Conservation (phyloP, 2,113 vertebrate species). For the Ancistrus triradiatus region DNA sequence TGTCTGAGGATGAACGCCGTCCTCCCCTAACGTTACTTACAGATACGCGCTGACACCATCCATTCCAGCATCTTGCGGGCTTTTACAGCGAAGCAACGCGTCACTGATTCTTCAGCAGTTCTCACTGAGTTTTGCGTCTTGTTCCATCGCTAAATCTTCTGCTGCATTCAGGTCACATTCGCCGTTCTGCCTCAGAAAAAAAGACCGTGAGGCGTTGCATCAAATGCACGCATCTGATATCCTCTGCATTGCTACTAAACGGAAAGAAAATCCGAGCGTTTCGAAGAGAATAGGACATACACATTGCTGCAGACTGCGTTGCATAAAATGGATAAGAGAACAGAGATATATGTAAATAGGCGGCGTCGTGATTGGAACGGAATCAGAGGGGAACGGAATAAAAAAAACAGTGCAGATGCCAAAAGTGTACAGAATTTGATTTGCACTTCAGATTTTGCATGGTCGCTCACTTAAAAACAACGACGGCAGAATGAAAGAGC, state of each 20-base stretch:
- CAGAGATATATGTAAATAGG: neutral
- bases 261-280: slow-evolving; percentile 1
- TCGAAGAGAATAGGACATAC: neutral
- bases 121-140: slow-evolving; percentile 69
- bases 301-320: neutral
- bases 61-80: slow-evolving; percentile 44
- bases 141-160: slow-evolving; percentile 64
- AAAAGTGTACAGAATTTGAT: neutral
- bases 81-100: slow-evolving; percentile 54
- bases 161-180: slow-evolving; percentile 72
- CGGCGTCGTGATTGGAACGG: neutral
- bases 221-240: slow-evolving; percentile 56
- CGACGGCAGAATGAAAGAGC: neutral
- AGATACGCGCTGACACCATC: slow-evolving; percentile 48
- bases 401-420: neutral
- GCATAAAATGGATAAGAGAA: neutral
- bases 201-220: slow-evolving; percentile 61
- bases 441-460: neutral
- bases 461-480: neutral
- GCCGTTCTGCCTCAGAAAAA: slow-evolving; percentile 58
- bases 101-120: slow-evolving; percentile 57
- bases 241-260: slow-evolving; percentile 35
- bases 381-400: neutral
- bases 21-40: slow-evolving; percentile 54
- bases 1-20: slow-evolving; percentile 33